A percentile compares a stretch with the other conserved stretches of the same genome.
These are phyloP conservation scores for Acanthacorydalis orientalis DNA, from an alignment of 2,888 invertebrate species.

Conservation along the genomic window DNA sequence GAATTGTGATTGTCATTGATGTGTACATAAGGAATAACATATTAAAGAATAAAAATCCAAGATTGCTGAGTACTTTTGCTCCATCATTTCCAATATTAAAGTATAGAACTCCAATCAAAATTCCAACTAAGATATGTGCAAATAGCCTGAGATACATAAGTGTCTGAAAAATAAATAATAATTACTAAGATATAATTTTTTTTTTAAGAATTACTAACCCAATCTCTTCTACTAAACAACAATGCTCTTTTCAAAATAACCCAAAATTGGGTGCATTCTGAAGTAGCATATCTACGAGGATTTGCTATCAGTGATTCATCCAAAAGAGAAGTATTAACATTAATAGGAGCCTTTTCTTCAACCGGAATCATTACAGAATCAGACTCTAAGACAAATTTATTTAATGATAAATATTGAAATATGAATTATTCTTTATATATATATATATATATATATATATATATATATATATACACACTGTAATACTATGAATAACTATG, in stretches of 20 bases:
- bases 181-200: not conserved
- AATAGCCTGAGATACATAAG: constrained; percentile 87
- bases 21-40: constrained; percentile 99
- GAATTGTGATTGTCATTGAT: constrained; percentile 96
- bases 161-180: constrained; percentile 44
- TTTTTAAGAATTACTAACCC: constrained; percentile 42
- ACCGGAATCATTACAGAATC: constrained; percentile 39
- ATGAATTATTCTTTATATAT: no score
- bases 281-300: constrained; percentile 65
- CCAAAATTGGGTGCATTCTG: constrained; percentile 70
- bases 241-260: constrained; percentile 72
- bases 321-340: constrained; percentile 49
- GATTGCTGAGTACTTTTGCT: constrained; percentile 87
- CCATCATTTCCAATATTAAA: constrained; percentile 94
- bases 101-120: constrained; percentile 87
- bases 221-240: constrained; percentile 73
- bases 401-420: no score
- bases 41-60: constrained; percentile 94
- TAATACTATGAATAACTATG: no score
- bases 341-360: constrained; percentile 53
- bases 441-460: no score
- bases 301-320: constrained; percentile 39
- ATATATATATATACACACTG: no score
- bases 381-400: not conserved
- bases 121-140: constrained; percentile 85